Evolutionary conservation across 2,888 invertebrate species (phyloP).

Genomic region (Sussaba pulchella): DNA sequence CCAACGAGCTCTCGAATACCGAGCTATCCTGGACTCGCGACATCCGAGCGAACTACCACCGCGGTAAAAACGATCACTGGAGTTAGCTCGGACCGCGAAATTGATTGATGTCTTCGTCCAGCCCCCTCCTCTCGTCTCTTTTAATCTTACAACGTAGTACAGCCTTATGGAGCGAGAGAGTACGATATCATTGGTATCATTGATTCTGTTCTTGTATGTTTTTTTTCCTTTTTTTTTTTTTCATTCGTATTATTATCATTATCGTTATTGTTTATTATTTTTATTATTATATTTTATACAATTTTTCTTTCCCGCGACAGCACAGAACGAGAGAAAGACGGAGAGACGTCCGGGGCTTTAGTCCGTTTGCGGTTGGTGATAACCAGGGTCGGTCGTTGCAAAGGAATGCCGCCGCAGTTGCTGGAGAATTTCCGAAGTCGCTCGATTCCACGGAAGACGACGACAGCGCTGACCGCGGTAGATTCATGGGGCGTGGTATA

Average conservation of each 20-base stretch:
- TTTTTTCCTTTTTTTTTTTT: constrained; percentile 20
- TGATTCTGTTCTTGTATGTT: neutral
- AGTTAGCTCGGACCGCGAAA: neutral
- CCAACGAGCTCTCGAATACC: constrained; percentile 34
- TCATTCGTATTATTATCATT: constrained; percentile 14
- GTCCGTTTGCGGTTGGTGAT: constrained; percentile 1
- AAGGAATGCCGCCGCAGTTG: constrained; percentile 6
- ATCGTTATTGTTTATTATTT: constrained; percentile 12
- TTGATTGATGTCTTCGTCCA: neutral
- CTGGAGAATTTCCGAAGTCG: constrained; percentile 20
- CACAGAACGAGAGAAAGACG: constrained; percentile 13
- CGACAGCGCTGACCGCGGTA: constrained; percentile 2
- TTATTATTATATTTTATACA: constrained; percentile 58
- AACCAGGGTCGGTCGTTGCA: neutral
- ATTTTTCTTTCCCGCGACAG: constrained; percentile 34
- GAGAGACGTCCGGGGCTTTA: constrained; percentile 24
- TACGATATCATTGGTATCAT: constrained; percentile 62
- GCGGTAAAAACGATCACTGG: neutral
- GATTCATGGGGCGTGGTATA: neutral
- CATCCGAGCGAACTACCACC: constrained; percentile 15
- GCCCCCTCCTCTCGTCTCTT: constrained; percentile 42
- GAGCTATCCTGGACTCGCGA: constrained; percentile 9
- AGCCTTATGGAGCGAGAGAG: constrained; percentile 67
- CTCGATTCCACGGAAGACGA: constrained; percentile 6
- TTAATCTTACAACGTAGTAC: constrained; percentile 61